These are phyloP conservation scores for Formica exsecta DNA, from an alignment of 1,140 invertebrate species.

Conservation along the genomic window DNA sequence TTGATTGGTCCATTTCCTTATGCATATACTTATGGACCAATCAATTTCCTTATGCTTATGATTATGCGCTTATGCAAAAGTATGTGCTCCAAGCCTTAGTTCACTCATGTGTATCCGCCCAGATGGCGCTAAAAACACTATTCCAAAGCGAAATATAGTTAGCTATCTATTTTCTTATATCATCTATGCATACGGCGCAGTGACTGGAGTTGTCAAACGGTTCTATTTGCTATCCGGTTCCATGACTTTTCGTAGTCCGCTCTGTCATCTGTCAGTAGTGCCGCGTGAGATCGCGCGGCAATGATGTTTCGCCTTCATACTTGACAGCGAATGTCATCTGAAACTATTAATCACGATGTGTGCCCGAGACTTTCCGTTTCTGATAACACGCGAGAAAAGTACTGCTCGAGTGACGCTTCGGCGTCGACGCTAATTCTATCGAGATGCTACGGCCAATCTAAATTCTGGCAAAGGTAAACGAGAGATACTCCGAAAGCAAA, in stretches of 20 bases:
- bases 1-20: no score
- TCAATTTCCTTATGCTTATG: no score
- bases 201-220: neutral
- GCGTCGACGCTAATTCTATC: neutral
- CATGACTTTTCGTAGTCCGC: neutral
- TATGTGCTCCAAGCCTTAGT: no score
- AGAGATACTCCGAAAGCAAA: no score
- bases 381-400: neutral
- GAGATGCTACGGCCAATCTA: neutral
- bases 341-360: neutral
- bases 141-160: no score
- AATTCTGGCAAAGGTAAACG: no score
- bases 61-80: no score
- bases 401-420: neutral
- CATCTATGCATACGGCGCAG: neutral
- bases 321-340: no score
- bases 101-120: no score
- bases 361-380: neutral
- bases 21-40: no score
- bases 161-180: no score
- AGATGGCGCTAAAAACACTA: no score
- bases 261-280: neutral
- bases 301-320: neutral
- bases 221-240: neutral
- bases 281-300: constrained; percentile 20